Percentiles rank a stretch among this genome's conserved stretches.
Evolutionary conservation across 2,797 vertebrate species (phyloP).

Genomic region (Heliangelus exortis): DNA sequence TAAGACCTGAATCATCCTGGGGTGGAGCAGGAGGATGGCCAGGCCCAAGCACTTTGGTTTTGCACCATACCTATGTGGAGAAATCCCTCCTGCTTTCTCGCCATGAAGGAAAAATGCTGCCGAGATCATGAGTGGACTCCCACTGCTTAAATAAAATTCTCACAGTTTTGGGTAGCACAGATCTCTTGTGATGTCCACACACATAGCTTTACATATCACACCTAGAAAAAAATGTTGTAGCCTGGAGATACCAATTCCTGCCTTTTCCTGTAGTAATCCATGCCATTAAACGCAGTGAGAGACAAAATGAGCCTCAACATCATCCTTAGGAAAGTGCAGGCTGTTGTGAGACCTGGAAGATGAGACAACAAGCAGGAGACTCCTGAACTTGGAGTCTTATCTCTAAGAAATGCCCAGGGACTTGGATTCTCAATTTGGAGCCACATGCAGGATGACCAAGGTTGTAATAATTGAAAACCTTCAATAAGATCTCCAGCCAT

Average conservation of each 20-base stretch:
- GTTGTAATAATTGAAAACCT: neutral
- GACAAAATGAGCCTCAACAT: neutral
- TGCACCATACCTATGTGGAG: neutral
- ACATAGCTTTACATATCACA: neutral
- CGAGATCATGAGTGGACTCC: neutral
- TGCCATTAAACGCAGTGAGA: neutral
- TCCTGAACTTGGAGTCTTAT: neutral
- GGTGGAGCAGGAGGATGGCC: neutral
- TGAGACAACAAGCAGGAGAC: neutral
- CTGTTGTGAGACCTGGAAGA: fast-evolving
- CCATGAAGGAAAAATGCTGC: fast-evolving
- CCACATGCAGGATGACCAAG: neutral
- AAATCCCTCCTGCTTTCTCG: neutral
- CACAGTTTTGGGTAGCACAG: fast-evolving
- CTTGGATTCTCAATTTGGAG: neutral
- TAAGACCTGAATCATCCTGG: neutral
- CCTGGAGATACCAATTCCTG: neutral
- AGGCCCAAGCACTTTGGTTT: fast-evolving
- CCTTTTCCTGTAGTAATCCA: neutral
- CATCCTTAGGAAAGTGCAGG: neutral
- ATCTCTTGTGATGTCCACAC: neutral
- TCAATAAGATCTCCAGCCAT: neutral
- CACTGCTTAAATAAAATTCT: neutral
- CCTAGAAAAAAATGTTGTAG: neutral
- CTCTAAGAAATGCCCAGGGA: neutral